phyloP scores from a whole-genome alignment of 1,140 invertebrate species.

The Eupeodes corollae region DNA sequence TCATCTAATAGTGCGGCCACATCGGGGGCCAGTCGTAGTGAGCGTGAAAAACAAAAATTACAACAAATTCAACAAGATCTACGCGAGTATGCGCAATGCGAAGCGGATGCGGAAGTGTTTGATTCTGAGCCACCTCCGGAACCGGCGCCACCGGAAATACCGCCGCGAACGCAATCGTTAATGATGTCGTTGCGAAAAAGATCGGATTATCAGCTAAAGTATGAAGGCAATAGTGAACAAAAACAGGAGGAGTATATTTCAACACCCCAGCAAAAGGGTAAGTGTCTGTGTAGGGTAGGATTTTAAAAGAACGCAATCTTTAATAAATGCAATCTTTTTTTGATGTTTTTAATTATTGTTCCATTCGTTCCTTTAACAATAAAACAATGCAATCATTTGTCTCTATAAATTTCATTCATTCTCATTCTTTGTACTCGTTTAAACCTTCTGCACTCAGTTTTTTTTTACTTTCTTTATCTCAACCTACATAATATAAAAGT shows the following conservation, averaged over 20 bases:
- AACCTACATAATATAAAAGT: no score
- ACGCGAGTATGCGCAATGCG: slow-evolving; percentile 6
- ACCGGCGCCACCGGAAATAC: slow-evolving; percentile 56
- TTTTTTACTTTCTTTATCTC: no score
- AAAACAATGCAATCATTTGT: no score
- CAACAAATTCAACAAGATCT: slow-evolving; percentile 12
- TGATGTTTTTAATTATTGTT: no score
- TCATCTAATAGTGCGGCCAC: slow-evolving; percentile 35
- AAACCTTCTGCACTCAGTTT: no score
- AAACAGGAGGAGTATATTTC: slow-evolving; percentile 38
- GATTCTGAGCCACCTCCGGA: slow-evolving; percentile 53
- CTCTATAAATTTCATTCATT: no score
- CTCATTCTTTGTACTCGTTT: no score
- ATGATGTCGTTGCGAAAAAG: slow-evolving; percentile 40
- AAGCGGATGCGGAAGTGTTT: slow-evolving; percentile 12
- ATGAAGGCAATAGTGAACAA: slow-evolving; percentile 36
- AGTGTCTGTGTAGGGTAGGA: slow-evolving; percentile 8
- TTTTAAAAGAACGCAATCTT: slow-evolving; percentile 2
- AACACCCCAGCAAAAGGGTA: slow-evolving; percentile 27
- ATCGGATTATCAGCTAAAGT: slow-evolving; percentile 35
- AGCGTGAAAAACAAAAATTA: slow-evolving; percentile 11
- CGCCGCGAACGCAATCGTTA: slow-evolving; percentile 51
- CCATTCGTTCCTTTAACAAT: no score
- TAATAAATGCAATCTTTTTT: neutral
- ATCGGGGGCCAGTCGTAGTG: slow-evolving; percentile 8